Evolutionary conservation across 2,797 vertebrate genomes (phyloP), one percentile per base, ranked within the genome.

Genomic region (Poeciliopsis paucimaculata): DNA sequence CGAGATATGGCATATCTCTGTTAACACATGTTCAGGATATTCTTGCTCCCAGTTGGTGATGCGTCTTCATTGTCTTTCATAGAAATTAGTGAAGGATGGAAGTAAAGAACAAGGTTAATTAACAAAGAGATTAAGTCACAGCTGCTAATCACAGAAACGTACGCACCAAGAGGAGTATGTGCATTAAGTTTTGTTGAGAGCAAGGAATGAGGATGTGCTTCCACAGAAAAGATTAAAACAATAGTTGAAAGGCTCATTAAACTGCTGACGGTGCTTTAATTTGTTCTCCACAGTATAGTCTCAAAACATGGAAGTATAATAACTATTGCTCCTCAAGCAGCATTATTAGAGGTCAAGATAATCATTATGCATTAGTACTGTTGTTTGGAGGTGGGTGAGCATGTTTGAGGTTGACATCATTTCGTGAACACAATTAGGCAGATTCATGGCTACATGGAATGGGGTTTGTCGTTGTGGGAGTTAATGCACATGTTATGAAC

Each of bases 81-180:
- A 83, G 86, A 94, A 94, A 94, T 91, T 73, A 94, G 90, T 78
- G 78, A 81, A 77, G 76, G 77, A 88, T 82, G 86, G 77, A 92
- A 92, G 92, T 92, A 92, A 91, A 91, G 90, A 92, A 84, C 76
- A 92, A 92, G 94, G 94, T 95, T 95, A 95, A 95, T 96, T 95
- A 95, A 93, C 86, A 93, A 93, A 88, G 87, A 93, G 92, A 92
- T 94, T 93, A 92, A 95, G 93, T 94, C 92, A 89, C 87, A 84
- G 89, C 88, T 87, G 86, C 88, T 95, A 92, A 95, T 95, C 92
- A 87, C 83, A 79, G 82, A 75, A 82, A 88, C 83, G 87, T 90
- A 83, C 83, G 86, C 83, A 87, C 43, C 26, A 76, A 91, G 87
- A 89, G 78, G 81, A 73, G 74, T 88, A 87, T 90, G 89, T 91